phyloP scores from a whole-genome alignment of 2,113 vertebrate genomes.

The Ophthalmolycus amberensis region DNA sequence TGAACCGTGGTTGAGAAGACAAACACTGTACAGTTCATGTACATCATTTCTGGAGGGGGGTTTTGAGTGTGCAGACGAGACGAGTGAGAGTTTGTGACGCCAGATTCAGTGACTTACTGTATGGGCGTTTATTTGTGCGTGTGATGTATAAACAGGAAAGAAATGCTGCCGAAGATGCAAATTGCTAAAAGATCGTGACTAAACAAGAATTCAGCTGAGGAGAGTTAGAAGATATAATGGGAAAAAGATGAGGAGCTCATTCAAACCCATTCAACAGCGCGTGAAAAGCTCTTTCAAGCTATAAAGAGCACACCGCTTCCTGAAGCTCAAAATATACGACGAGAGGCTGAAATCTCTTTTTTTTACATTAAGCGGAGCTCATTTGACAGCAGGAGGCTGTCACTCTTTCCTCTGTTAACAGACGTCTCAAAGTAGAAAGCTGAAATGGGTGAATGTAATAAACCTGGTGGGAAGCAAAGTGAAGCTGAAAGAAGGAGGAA shows the following conservation, averaged over 20 bases:
- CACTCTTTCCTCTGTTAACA: neutral
- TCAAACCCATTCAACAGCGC: neutral
- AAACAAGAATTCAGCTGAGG: neutral
- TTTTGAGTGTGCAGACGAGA: neutral
- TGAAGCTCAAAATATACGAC: neutral
- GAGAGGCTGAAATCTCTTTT: neutral
- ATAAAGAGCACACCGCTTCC: neutral
- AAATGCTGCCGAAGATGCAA: slow-evolving; percentile 8
- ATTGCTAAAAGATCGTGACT: neutral
- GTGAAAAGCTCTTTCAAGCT: slow-evolving; percentile 6
- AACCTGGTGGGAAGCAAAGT: neutral
- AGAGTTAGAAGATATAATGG: neutral
- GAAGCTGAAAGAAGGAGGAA: neutral
- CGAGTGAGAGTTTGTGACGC: neutral
- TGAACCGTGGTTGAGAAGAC: neutral
- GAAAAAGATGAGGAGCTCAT: neutral
- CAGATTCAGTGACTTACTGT: neutral
- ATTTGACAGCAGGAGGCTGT: slow-evolving; percentile 15
- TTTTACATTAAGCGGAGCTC: neutral
- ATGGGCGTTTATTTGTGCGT: neutral
- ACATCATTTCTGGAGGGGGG: neutral
- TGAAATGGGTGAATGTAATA: neutral
- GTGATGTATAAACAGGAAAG: slow-evolving; percentile 8
- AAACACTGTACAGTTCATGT: neutral
- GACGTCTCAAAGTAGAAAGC: neutral